Conservation (phyloP, 2,797 vertebrate genomes). For the Enteromius anoplus region DNA sequence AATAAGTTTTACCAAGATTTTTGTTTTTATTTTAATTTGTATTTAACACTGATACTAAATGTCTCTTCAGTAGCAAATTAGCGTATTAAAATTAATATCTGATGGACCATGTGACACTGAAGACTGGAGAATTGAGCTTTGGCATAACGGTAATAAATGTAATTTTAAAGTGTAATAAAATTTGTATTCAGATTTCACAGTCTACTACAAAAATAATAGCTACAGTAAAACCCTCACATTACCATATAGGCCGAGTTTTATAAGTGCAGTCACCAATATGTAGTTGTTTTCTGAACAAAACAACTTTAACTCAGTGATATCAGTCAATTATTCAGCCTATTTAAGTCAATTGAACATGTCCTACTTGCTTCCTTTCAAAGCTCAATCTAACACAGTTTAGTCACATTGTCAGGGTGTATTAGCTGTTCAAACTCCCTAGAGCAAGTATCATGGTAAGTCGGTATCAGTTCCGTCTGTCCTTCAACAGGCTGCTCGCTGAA, state of each 20-base stretch:
- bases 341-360: not conserved
- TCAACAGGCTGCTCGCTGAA: conserved; percentile 13
- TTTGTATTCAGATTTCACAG: not conserved
- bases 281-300: not conserved
- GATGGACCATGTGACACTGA: not conserved
- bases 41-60: not conserved
- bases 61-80: not conserved
- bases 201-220: not conserved
- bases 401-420: conserved; percentile 49
- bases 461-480: conserved; percentile 29
- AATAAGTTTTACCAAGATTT: too few relatives aligned
- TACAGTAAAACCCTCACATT: not conserved
- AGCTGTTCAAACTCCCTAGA: conserved; percentile 23
- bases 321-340: conserved; percentile 9
- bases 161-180: not conserved
- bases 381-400: conserved; percentile 46
- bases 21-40: too few relatives aligned
- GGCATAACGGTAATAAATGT: not conserved
- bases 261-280: not conserved
- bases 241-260: not conserved
- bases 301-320: not conserved
- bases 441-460: conserved; percentile 16
- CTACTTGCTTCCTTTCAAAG: conserved; percentile 7
- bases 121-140: not conserved
- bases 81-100: not conserved